Percentiles rank a stretch among this genome's conserved stretches.
Evolutionary conservation across 2,888 invertebrate species (phyloP).

Genomic region (Ceraclea dissimilis): DNA sequence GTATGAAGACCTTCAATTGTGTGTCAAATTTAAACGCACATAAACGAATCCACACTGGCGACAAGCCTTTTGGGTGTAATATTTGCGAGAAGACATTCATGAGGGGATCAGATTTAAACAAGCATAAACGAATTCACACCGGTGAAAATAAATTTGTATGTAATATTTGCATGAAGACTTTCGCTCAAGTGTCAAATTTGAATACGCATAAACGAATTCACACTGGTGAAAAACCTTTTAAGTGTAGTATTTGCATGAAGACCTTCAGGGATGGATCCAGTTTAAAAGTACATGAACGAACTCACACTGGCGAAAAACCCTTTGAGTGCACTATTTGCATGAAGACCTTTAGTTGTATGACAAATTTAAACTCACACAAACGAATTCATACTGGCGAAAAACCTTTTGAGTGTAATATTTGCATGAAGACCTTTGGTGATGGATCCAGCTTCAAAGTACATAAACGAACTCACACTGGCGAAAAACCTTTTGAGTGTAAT

Average conservation of each 20-base stretch:
- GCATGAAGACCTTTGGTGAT: background rate
- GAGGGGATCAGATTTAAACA: background rate
- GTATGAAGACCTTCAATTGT: background rate
- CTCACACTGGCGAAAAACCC: background rate
- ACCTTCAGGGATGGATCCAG: background rate
- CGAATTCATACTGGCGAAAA: background rate
- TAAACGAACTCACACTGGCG: background rate
- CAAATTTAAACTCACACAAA: background rate
- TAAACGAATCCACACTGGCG: background rate
- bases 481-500: background rate
- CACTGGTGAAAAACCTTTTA: background rate
- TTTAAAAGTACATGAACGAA: background rate
- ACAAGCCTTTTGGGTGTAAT: background rate
- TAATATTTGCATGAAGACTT: background rate
- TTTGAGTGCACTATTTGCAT: background rate
- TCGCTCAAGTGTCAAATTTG: background rate
- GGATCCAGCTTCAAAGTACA: background rate
- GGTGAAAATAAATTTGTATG: background rate
- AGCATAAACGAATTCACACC: background rate
- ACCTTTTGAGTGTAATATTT: background rate
- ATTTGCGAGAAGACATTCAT: background rate
- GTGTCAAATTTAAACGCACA: background rate
- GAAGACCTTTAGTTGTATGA: background rate
- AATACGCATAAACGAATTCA: background rate
- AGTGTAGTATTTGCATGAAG: background rate